Percentiles rank a stretch among this genome's conserved stretches.
These are phyloP conservation scores for Bucorvus abyssinicus DNA, from an alignment of 2,797 vertebrate genomes.

Conservation along the genomic window DNA sequence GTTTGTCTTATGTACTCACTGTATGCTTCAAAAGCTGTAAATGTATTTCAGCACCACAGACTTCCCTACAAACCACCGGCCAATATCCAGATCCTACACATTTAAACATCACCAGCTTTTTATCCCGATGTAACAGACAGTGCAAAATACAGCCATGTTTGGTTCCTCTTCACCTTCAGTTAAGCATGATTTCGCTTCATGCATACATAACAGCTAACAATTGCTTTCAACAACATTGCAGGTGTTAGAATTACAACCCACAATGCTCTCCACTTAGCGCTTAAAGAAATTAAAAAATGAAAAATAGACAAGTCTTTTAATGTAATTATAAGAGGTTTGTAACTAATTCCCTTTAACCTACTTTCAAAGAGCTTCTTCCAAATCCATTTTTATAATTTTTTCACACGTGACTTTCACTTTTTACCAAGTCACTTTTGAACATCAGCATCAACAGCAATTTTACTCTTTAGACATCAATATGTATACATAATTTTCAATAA, in stretches of 20 bases:
- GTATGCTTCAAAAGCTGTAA: neutral
- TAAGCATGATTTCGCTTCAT: neutral
- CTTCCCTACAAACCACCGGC: neutral
- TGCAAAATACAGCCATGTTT: neutral
- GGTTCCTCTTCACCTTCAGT: neutral
- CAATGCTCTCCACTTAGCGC: neutral
- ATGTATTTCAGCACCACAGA: neutral
- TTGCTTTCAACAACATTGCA: neutral
- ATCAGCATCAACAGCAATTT: neutral
- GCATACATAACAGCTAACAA: neutral
- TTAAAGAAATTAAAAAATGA: neutral
- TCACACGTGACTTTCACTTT: neutral
- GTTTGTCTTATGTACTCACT: fast-evolving
- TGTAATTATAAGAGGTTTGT: neutral
- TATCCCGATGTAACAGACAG: neutral
- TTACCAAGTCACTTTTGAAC: neutral
- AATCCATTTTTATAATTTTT: neutral
- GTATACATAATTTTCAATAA: neutral
- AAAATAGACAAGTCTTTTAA: neutral
- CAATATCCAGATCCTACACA: neutral
- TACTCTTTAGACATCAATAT: neutral
- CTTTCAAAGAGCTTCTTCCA: neutral
- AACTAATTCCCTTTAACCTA: neutral
- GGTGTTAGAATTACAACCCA: neutral
- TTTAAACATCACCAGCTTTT: neutral